Percentiles rank a stretch among this genome's conserved stretches.
These are phyloP conservation scores for Odobenus rosmarus DNA, from an alignment of 2,113 vertebrate species.

Conservation along the genomic window DNA sequence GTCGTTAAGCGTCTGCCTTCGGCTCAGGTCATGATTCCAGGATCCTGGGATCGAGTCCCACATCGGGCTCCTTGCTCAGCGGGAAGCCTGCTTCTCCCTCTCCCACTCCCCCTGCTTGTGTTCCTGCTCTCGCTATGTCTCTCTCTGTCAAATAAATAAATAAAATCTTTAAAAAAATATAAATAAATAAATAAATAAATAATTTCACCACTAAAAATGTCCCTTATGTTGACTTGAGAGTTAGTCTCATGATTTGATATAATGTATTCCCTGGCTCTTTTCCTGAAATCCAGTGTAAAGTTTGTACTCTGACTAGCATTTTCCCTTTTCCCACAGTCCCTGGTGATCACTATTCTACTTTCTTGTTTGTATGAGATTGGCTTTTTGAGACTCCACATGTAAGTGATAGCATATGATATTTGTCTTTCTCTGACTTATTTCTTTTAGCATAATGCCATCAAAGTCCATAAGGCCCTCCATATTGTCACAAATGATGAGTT, in stretches of 20 bases:
- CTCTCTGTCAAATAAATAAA: no score
- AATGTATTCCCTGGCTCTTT: background rate
- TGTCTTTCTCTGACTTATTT: background rate
- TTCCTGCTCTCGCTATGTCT: no score
- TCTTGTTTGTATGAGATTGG: background rate
- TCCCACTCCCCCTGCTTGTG: no score
- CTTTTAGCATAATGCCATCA: background rate
- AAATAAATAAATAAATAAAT: conserved; percentile 10
- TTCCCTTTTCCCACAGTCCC: background rate
- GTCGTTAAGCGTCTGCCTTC: no score
- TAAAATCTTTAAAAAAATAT: background rate
- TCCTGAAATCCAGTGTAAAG: background rate
- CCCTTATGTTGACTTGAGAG: background rate
- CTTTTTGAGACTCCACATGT: background rate
- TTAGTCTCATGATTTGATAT: background rate
- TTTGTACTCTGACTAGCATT: background rate
- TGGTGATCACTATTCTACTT: background rate
- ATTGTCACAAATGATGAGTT: background rate
- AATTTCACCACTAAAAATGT: background rate
- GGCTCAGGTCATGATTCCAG: no score
- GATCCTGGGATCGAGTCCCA: no score
- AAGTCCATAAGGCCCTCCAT: background rate
- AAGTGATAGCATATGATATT: background rate
- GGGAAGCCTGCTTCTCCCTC: no score
- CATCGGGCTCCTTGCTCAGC: no score